Evolutionary conservation across 2,797 vertebrate species (phyloP).

Genomic region (Sylvilagus floridanus): DNA sequence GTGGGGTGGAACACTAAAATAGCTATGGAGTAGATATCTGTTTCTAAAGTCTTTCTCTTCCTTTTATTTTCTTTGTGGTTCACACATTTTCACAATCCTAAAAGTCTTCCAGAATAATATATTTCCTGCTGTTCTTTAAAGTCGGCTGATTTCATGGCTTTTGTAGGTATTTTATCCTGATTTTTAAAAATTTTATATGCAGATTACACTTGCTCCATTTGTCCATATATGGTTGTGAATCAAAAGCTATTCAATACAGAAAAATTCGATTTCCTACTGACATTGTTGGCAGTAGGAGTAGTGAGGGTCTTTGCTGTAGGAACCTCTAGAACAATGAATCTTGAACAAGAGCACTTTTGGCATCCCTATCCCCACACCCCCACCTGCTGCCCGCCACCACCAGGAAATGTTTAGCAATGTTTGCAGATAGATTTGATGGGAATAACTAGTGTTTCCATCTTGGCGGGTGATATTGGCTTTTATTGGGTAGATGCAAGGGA

Average conservation of each 20-base stretch:
- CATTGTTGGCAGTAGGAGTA: not conserved
- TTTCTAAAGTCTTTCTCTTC: slow-evolving; percentile 32
- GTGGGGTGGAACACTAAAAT: not conserved
- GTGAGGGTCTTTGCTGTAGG: not conserved
- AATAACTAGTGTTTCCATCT: not conserved
- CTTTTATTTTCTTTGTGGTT: not conserved
- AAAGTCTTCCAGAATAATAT: slow-evolving; percentile 47
- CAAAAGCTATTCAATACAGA: not conserved
- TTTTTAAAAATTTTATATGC: slow-evolving; percentile 34
- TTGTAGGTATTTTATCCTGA: slow-evolving; percentile 11
- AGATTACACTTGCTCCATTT: not conserved
- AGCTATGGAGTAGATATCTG: not conserved
- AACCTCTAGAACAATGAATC: not conserved
- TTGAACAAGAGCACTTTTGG: not conserved
- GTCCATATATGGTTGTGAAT: not conserved
- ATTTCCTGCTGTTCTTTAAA: slow-evolving; percentile 44
- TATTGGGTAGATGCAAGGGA: not conserved
- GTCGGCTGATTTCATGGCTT: not conserved
- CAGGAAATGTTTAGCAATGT: not conserved
- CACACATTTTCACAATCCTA: slow-evolving; percentile 48
- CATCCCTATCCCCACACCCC: accelerated
- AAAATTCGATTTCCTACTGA: not conserved
- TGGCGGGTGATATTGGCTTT: not conserved
- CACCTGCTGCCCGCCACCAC: no score
- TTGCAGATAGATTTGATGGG: not conserved